Base-by-base conservation (phyloP, 2,113 vertebrate genomes). In the Microcebus murinus region DNA sequence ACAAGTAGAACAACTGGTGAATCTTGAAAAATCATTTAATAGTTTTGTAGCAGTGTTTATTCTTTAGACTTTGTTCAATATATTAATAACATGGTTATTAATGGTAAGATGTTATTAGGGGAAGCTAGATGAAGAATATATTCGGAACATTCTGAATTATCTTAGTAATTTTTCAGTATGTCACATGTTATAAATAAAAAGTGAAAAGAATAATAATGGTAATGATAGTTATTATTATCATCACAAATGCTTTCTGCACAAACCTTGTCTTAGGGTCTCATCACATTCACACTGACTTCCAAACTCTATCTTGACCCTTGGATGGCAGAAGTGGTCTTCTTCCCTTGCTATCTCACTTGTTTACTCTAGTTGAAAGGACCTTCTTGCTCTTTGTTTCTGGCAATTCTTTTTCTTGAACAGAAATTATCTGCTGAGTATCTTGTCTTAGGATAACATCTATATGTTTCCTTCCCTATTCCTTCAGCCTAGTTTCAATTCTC, bases 271-370 rank as follows among this genome's bases (percentile, higher is more conserved):
- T 39, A 14, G 3, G 21, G 10, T 3, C 8, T 23, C 2, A 23
- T 4, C 8, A 39, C 8, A 96, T 15, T 15, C 70, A 48, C 36
- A 74, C 11, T 42, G 14, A 39, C 15, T 87, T 90, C 12, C 27
- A 29, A 59, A 21, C 14, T 67, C 3, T 29, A 0, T 42, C 5
- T 15, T 42, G 39, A 3, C 2, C 23, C 8, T 39, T 18, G 17
- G 17, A 31, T n/a, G 2, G 0, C 3, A 18, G 34, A 55, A 55
- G 5, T 4, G n/a, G 29, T 25, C 12, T 52, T 1, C 25, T 79
- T 63, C 7, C 20, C 13, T 50, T 76, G 3, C 8, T 59, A 14
- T 18, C 14, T 23, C 4, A 25, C 48, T 70, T 84, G 42, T 13
- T 42, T 45, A 2, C n/a, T 79, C 29, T 55, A 36, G 21, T 48